These are phyloP conservation scores for Chaetodon trifasciatus DNA, from an alignment of 2,797 vertebrate genomes.

Conservation along the genomic window DNA sequence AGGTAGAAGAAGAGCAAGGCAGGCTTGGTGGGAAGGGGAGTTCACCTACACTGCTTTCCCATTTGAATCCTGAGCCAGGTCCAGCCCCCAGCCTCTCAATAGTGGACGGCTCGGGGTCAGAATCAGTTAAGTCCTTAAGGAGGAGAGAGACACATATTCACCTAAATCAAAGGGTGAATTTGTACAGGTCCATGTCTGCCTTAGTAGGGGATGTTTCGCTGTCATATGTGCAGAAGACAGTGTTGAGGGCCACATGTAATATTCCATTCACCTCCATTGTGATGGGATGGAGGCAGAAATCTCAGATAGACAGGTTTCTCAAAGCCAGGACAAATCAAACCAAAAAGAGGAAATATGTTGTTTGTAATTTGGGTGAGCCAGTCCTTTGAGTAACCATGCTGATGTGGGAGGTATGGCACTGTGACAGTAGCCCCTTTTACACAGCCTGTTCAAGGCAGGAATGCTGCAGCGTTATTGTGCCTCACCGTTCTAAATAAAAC, in stretches of 20 bases:
- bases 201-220: background rate
- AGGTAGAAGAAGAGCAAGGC: slow-evolving; percentile 75
- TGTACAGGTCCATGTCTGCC: slow-evolving; percentile 18
- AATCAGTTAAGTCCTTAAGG: slow-evolving; percentile 94
- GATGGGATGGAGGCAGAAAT: background rate
- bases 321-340: background rate
- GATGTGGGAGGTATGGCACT: background rate
- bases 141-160: slow-evolving; percentile 82
- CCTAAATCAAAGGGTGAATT: slow-evolving; percentile 62
- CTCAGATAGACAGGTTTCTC: background rate
- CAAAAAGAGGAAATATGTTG: background rate
- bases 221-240: background rate
- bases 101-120: slow-evolving; percentile 96
- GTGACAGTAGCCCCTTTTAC: too few relatives aligned
- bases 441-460: background rate
- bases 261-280: background rate
- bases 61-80: slow-evolving; percentile 95
- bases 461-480: too few relatives aligned
- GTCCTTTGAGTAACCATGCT: background rate
- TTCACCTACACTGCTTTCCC: slow-evolving; percentile 93
- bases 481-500: too few relatives aligned
- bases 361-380: background rate
- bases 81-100: slow-evolving; percentile 94
- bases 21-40: slow-evolving; percentile 56
- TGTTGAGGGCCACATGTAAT: background rate